Evolutionary conservation across 2,888 invertebrate genomes (phyloP).

Genomic region (Xylota sylvarum): DNA sequence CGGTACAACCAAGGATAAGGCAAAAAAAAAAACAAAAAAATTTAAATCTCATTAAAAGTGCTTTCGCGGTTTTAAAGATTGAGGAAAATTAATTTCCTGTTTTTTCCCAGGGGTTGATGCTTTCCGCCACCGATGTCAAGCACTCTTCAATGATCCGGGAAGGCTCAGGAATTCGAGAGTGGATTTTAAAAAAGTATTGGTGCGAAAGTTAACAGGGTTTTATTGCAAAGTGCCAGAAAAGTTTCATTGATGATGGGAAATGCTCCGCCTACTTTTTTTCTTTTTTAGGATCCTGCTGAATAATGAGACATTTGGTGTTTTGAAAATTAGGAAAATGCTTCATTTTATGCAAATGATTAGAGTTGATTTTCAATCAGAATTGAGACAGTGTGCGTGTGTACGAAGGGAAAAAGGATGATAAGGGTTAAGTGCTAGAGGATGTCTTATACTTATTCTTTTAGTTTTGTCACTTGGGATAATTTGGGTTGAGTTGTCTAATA

Average conservation of each 20-base stretch:
- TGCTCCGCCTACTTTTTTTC: neutral
- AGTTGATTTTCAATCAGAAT: constrained; percentile 26
- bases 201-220: constrained; percentile 1
- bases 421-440: constrained; percentile 13
- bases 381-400: neutral
- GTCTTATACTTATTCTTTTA: neutral
- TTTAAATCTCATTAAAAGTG: constrained; percentile 13
- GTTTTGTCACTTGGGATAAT: constrained; percentile 31
- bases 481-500: constrained; percentile 15
- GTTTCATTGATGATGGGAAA: constrained; percentile 2
- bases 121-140: neutral
- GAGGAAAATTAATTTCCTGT: neutral
- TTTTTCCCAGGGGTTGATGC: neutral
- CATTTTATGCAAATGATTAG: constrained; percentile 18
- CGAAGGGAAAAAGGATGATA: neutral
- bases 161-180: neutral
- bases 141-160: neutral
- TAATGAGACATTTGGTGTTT: constrained; percentile 39
- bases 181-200: constrained; percentile 1
- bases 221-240: constrained; percentile 15
- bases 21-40: too few relatives aligned
- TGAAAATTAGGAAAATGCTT: constrained; percentile 16
- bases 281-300: constrained; percentile 1
- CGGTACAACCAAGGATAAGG: neutral
- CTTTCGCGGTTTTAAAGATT: constrained; percentile 16